Conservation (phyloP, 2,113 vertebrate species). For the Diadophis punctatus region DNA sequence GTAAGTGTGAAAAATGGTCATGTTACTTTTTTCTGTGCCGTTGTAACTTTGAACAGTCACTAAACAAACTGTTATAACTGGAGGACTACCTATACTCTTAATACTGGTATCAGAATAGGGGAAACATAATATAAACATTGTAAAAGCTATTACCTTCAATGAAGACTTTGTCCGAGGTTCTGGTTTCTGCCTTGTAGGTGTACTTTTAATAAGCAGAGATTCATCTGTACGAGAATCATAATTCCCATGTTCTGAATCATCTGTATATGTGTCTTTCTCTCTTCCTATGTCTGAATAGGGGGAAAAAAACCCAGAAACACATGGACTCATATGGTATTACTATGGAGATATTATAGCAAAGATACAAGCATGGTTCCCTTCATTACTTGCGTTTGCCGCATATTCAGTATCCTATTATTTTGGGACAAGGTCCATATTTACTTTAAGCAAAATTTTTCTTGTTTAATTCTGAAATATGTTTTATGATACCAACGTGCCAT, state of each 20-base stretch:
- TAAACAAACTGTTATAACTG: not conserved
- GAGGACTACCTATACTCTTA: not conserved
- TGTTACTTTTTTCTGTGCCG: not conserved
- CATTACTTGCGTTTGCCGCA: not conserved
- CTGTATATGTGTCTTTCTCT: conserved; percentile 79
- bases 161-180: conserved; percentile 79
- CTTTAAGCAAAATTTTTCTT: not conserved
- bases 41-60: not conserved
- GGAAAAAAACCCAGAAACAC: conserved; percentile 45
- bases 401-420: not conserved
- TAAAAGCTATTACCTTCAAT: conserved; percentile 73
- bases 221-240: conserved; percentile 81
- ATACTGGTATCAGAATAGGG: not conserved
- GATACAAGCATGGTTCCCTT: conserved; percentile 17
- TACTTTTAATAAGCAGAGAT: conserved; percentile 81
- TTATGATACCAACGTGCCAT: not conserved
- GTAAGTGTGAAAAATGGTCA: not conserved
- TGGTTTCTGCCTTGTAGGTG: conserved; percentile 73
- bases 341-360: conserved; percentile 5
- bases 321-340: conserved; percentile 16
- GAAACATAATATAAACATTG: not conserved
- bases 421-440: not conserved
- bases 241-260: conserved; percentile 83
- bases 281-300: conserved; percentile 73
- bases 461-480: not conserved